phyloP scores from a whole-genome alignment of 2,797 vertebrate genomes.

The Smutsia gigantea region DNA sequence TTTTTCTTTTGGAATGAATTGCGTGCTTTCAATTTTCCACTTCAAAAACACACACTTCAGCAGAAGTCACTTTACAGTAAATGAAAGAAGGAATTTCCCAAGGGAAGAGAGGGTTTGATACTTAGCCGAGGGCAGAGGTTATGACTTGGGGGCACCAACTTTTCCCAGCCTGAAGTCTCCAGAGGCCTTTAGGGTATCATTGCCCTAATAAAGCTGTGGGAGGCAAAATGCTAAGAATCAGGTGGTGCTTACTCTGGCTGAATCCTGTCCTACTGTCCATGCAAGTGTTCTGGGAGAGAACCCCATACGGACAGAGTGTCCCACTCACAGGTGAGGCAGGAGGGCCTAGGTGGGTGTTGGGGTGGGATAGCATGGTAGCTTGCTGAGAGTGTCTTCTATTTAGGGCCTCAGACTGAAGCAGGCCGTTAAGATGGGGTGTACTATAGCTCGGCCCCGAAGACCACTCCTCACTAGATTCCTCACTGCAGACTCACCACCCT shows the following conservation, averaged over 20 bases:
- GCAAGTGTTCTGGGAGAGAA: background rate
- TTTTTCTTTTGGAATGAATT: conserved; percentile 78
- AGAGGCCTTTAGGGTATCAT: background rate
- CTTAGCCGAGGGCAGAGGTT: conserved; percentile 53
- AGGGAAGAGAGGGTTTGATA: conserved; percentile 14
- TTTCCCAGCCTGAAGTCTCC: conserved; percentile 14
- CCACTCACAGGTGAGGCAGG: background rate
- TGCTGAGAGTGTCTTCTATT: background rate
- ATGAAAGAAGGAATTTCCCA: conserved; percentile 71
- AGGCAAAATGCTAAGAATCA: background rate
- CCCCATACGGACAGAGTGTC: background rate
- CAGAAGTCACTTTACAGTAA: conserved; percentile 75
- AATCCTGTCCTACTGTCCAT: background rate
- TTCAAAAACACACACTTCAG: conserved; percentile 77
- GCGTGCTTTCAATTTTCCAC: conserved; percentile 79
- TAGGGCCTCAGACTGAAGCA: background rate
- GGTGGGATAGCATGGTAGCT: too few species aligned
- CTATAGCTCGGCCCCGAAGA: background rate
- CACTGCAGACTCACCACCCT: background rate
- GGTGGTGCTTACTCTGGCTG: background rate
- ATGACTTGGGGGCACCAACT: background rate
- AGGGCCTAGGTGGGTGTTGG: too few species aligned
- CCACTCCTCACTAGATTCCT: background rate
- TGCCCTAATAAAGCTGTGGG: background rate
- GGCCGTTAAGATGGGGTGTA: background rate